Evolutionary conservation across 1,140 invertebrate genomes (phyloP).

Genomic region (Drosophila sulfurigaster): DNA sequence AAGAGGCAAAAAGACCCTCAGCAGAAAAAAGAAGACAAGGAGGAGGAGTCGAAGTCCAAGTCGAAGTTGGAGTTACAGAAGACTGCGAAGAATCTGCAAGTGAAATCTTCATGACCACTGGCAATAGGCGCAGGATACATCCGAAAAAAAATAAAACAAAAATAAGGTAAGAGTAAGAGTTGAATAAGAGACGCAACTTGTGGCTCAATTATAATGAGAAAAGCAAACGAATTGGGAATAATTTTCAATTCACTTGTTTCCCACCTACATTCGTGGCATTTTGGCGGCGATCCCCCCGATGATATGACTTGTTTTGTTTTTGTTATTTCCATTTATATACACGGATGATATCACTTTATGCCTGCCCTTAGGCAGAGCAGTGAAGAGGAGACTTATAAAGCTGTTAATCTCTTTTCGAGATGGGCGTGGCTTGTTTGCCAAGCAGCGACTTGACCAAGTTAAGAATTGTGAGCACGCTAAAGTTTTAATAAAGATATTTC

Average conservation of each 20-base stretch:
- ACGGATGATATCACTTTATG: background rate
- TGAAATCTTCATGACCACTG: constrained; percentile 60
- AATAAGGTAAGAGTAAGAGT: constrained; percentile 9
- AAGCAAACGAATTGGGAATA: constrained; percentile 84
- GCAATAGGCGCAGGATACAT: constrained; percentile 23
- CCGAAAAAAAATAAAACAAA: background rate
- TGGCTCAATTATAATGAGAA: constrained; percentile 84
- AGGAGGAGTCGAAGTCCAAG: background rate
- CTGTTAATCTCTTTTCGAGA: constrained; percentile 52
- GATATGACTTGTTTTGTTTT: constrained; percentile 32
- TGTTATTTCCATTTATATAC: constrained; percentile 70
- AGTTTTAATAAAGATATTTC: constrained; percentile 1
- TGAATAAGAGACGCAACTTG: constrained; percentile 39
- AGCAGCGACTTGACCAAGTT: constrained; percentile 29
- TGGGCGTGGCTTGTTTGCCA: constrained; percentile 61
- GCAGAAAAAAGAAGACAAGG: background rate
- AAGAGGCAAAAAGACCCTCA: background rate
- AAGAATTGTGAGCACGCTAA: background rate
- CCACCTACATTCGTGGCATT: constrained; percentile 74
- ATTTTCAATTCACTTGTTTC: constrained; percentile 84
- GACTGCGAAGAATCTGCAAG: constrained; percentile 55
- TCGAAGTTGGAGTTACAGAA: constrained; percentile 1
- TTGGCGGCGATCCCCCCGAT: constrained; percentile 63
- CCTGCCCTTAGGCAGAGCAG: background rate
- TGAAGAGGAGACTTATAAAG: constrained; percentile 51